phyloP scores from a whole-genome alignment of 2,797 vertebrate genomes.

The Notolepis coatsorum region DNA sequence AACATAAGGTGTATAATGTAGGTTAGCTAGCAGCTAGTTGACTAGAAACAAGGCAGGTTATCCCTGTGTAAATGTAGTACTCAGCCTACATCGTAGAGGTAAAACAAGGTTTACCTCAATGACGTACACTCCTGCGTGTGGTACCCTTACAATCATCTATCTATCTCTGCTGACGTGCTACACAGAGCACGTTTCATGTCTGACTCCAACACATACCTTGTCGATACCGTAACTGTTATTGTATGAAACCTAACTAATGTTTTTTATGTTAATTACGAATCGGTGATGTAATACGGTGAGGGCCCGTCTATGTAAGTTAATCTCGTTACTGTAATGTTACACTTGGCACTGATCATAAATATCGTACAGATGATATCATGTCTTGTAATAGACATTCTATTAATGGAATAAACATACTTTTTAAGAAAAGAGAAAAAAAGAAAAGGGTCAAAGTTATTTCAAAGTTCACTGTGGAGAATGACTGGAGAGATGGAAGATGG shows the following conservation, averaged over 20 bases:
- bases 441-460: too few species aligned
- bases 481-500: neutral
- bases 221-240: neutral
- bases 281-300: neutral
- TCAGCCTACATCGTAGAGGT: too few species aligned
- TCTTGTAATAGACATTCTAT: neutral
- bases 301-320: neutral
- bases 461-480: neutral
- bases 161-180: too few species aligned
- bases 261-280: neutral
- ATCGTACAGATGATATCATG: neutral
- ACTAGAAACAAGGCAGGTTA: too few species aligned
- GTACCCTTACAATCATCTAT: too few species aligned
- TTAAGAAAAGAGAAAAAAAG: neutral
- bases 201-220: neutral
- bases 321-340: neutral
- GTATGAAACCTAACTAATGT: neutral
- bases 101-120: too few species aligned
- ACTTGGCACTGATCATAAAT: neutral
- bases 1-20: too few species aligned
- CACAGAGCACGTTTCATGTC: neutral
- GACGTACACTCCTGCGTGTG: too few species aligned
- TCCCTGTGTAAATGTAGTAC: too few species aligned
- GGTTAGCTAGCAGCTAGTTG: too few species aligned
- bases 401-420: conserved; percentile 7